phyloP scores from a whole-genome alignment of 1,140 invertebrate genomes.

The Tetragonula clypearis region DNA sequence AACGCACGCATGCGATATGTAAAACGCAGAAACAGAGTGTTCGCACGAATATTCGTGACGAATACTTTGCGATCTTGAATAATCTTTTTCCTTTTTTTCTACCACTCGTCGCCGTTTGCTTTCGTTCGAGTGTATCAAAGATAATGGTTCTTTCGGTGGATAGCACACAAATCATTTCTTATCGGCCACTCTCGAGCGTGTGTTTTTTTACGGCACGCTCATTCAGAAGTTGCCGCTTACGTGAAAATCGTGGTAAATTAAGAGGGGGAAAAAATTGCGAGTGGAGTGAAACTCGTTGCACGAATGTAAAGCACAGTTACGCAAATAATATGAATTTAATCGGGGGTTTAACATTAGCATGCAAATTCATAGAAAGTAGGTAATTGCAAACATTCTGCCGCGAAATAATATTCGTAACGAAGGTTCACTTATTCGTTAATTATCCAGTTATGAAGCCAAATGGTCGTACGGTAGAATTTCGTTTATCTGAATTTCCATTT shows the following conservation, averaged over 20 bases:
- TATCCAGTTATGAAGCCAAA: neutral
- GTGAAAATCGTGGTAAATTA: constrained; percentile 3
- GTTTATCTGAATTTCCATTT: neutral
- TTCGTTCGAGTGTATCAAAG: constrained; percentile 15
- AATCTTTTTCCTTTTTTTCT: neutral
- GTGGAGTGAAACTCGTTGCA: neutral
- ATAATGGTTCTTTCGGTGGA: neutral
- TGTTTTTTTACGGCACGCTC: constrained; percentile 10
- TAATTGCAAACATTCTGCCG: neutral
- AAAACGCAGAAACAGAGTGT: neutral
- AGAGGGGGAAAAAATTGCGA: neutral
- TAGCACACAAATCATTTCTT: constrained; percentile 27
- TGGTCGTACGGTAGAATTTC: neutral
- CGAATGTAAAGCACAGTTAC: neutral
- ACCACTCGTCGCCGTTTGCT: constrained; percentile 14
- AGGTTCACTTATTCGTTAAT: neutral
- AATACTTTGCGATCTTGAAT: neutral
- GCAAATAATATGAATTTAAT: constrained; percentile 3
- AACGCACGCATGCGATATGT: neutral
- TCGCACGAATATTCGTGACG: constrained; percentile 32
- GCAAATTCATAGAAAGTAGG: neutral
- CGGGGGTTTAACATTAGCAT: neutral
- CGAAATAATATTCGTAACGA: neutral
- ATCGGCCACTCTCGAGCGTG: neutral
- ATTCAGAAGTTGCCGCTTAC: constrained; percentile 7